Conservation (phyloP, 2,113 vertebrate genomes). For the Empidonax alnorum region DNA sequence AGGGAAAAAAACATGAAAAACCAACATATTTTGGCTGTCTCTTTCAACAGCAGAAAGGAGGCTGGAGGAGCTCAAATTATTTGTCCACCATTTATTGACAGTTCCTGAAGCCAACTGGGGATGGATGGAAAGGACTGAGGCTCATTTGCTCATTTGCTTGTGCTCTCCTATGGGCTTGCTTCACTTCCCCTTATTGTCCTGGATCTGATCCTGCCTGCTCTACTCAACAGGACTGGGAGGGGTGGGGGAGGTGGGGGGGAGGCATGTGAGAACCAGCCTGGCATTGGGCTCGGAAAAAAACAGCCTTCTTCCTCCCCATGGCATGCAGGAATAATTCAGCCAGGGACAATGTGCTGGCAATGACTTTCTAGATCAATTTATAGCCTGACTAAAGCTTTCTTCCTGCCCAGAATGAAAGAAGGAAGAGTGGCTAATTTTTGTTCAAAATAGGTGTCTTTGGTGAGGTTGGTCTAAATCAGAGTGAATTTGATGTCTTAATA, state of each 20-base stretch:
- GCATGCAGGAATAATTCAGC: background rate
- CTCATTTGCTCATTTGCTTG: conserved; percentile 1
- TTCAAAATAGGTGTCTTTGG: background rate
- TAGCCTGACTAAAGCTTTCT: conserved; percentile 9
- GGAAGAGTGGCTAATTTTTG: background rate
- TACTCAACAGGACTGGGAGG: background rate
- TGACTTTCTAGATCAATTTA: background rate
- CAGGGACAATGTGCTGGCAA: background rate
- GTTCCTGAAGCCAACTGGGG: background rate
- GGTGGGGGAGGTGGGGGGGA: background rate
- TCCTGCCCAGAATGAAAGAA: background rate
- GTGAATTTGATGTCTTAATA: background rate
- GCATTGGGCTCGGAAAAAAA: background rate
- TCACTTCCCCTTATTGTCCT: background rate
- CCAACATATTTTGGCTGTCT: background rate
- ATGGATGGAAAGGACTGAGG: background rate
- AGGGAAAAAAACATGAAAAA: background rate
- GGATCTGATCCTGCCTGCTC: background rate
- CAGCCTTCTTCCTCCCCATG: background rate
- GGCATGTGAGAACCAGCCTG: background rate
- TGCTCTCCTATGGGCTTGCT: background rate
- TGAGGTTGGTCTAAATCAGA: background rate
- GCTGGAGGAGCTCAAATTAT: background rate
- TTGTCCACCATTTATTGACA: background rate
- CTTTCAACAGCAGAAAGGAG: background rate